Base-by-base conservation (phyloP, 2,888 invertebrate species). In the Trichopria drosophilae region DNA sequence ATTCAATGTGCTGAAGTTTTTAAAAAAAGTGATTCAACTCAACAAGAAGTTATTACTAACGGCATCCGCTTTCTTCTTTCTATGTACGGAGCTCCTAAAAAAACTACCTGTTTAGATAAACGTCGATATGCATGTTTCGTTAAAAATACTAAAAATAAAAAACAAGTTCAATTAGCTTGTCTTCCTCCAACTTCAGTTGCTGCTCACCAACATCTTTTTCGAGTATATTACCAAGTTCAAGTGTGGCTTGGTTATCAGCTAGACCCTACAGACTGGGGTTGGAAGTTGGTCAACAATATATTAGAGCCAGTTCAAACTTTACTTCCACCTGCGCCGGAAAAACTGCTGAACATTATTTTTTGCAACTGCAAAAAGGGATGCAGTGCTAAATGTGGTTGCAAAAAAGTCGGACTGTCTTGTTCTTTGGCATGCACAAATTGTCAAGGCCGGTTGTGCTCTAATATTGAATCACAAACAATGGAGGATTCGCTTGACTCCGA, bases 51-150 rank as follows among this genome's bases (percentile, higher is more conserved):
- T n/a, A n/a, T n/a, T n/a, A n/a, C n/a, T n/a, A n/a, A n/a, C 31
- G 55, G 57, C 36, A 49, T 35, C 39, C 28, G 37, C 10, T 43
- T 55, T 37, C 29, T 58, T 13, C 19, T 40, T n/a, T n/a, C n/a
- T n/a, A n/a, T n/a, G n/a, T n/a, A n/a, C n/a, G n/a, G n/a, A n/a
- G n/a, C n/a, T n/a, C n/a, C n/a, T n/a, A n/a, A n/a, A n/a, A n/a
- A n/a, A n/a, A n/a, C n/a, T n/a, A n/a, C n/a, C n/a, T n/a, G n/a
- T 28, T 56, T 65, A 56, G 62, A 59, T 43, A 59, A 62, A 43
- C 52, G 53, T 48, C 53, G 62, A 46, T 65, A 64, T 58, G 56
- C 50, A 43, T 59, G n/a, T n/a, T n/a, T n/a, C n/a, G n/a, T n/a
- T n/a, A 15, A 24, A 31, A 24, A 13, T 19, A 13, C 24, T 3